phyloP scores from a whole-genome alignment of 2,113 vertebrate species.

The Casuarius casuarius region DNA sequence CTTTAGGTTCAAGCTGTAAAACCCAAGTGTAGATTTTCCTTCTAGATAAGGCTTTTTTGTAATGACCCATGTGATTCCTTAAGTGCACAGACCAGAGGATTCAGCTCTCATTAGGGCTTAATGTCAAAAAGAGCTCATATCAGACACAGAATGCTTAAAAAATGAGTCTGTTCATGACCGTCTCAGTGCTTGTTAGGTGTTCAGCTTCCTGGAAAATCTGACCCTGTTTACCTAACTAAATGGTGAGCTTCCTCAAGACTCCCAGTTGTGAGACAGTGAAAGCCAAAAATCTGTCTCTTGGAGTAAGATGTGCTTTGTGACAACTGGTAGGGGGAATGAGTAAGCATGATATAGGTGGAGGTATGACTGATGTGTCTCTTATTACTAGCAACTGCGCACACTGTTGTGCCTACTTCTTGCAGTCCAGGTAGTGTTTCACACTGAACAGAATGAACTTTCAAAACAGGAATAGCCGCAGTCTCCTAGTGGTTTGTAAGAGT shows the following conservation, averaged over 20 bases:
- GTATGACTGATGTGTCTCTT: background rate
- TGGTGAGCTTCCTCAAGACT: background rate
- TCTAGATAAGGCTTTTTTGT: background rate
- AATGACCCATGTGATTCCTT: background rate
- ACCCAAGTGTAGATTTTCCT: background rate
- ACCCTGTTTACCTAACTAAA: background rate
- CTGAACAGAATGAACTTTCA: background rate
- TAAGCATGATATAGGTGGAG: background rate
- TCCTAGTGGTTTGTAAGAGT: background rate
- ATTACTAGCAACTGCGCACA: background rate
- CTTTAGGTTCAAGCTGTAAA: background rate
- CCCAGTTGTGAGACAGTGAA: background rate
- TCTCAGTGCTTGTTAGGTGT: background rate
- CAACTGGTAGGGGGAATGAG: background rate
- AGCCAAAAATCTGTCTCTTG: background rate
- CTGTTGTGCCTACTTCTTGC: background rate
- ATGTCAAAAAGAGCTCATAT: background rate
- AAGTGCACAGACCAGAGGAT: background rate
- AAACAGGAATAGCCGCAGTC: background rate
- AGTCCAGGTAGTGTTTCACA: background rate
- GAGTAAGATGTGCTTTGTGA: background rate
- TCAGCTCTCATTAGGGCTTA: background rate
- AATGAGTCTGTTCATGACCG: background rate
- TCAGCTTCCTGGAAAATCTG: background rate
- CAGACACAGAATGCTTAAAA: background rate